A percentile compares a stretch with the other conserved stretches of the same genome.
Conservation (phyloP, 2,113 vertebrate genomes). For the Epinephelus cyanopodus region DNA sequence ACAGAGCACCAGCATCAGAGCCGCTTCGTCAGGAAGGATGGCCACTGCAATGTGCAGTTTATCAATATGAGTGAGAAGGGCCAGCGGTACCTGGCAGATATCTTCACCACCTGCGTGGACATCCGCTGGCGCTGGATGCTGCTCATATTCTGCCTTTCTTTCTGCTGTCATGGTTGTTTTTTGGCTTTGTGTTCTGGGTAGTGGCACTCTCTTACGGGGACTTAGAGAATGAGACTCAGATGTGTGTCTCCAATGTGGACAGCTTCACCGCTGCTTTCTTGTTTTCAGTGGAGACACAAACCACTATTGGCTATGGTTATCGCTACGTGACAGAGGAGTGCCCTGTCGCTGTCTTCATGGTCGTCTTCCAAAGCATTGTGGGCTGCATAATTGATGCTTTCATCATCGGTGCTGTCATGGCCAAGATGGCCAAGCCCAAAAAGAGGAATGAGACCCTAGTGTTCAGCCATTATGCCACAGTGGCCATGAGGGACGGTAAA, state of each 20-base stretch:
- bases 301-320: constrained; percentile 97
- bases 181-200: constrained; percentile 96
- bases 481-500: constrained; percentile 96
- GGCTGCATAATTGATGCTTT: constrained; percentile 98
- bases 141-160: constrained; percentile 94
- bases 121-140: constrained; percentile 99
- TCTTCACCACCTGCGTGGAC: constrained; percentile 98
- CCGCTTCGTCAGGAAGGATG: constrained; percentile 96
- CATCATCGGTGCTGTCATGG: constrained; percentile 97
- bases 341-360: constrained; percentile 94
- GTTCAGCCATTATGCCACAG: constrained; percentile 94
- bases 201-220: constrained; percentile 94
- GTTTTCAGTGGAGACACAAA: constrained; percentile 98
- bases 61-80: constrained; percentile 97
- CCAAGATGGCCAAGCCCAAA: constrained; percentile 98
- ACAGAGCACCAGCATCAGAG: constrained; percentile 89
- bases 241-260: constrained; percentile 94
- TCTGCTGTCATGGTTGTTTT: constrained; percentile 96
- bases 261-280: constrained; percentile 97
- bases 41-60: constrained; percentile 97
- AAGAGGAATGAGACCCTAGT: constrained; percentile 96
- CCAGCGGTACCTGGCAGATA: constrained; percentile 96
- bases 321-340: constrained; percentile 95
- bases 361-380: constrained; percentile 97
- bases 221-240: constrained; percentile 87